Evolutionary conservation across 1,140 invertebrate species (phyloP).

Genomic region (Littorina saxatilis): DNA sequence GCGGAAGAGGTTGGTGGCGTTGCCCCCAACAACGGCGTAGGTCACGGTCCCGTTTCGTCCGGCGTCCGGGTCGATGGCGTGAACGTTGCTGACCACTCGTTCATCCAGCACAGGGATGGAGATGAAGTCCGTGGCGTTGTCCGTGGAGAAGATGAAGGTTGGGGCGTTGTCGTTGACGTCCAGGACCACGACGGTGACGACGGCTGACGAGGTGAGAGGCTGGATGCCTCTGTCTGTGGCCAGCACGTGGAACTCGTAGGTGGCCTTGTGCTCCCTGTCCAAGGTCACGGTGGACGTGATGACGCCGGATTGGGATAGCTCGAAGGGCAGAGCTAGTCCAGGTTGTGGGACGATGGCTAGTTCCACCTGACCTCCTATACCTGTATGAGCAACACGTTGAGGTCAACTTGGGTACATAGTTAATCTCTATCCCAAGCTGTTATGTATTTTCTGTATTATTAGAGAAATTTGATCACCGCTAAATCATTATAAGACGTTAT

Average conservation of each 20-base stretch:
- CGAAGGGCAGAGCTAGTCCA: not conserved
- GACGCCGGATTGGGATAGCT: conserved; percentile 38
- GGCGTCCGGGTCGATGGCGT: conserved; percentile 63
- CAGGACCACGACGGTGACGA: conserved; percentile 85
- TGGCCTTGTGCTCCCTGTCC: conserved; percentile 87
- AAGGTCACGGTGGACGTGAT: conserved; percentile 72
- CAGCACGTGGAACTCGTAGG: conserved; percentile 89
- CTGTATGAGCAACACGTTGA: too few relatives aligned
- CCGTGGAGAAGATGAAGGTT: conserved; percentile 73
- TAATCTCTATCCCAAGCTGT: too few relatives aligned
- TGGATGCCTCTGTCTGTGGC: conserved; percentile 94
- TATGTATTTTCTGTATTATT: too few relatives aligned
- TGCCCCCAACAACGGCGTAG: conserved; percentile 43
- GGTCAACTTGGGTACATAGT: too few relatives aligned
- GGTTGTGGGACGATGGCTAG: conserved; percentile 25
- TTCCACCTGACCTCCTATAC: conserved; percentile 23
- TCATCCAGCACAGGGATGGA: conserved; percentile 30
- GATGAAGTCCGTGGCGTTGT: conserved; percentile 34
- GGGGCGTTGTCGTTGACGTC: conserved; percentile 85
- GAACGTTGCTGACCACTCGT: conserved; percentile 48
- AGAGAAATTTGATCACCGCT: too few relatives aligned
- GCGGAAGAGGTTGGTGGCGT: conserved; percentile 49
- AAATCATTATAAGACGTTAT: too few relatives aligned
- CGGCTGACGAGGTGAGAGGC: conserved; percentile 89
- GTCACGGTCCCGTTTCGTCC: conserved; percentile 45